Conservation (phyloP, 2,113 vertebrate species). For the Pedionomus torquatus region DNA sequence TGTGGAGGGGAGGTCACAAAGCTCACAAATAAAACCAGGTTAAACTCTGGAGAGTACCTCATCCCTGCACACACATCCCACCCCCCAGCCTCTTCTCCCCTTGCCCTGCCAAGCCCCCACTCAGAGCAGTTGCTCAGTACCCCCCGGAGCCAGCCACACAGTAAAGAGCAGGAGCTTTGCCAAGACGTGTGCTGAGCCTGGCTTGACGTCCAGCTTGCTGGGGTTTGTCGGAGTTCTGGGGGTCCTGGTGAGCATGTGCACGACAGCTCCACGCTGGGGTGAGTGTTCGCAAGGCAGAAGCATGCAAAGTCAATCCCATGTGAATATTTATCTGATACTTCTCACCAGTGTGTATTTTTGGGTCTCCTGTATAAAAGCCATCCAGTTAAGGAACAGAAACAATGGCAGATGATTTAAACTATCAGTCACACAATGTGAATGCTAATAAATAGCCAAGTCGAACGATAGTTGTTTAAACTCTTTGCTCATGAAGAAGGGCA, state of each 20-base stretch:
- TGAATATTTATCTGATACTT: background rate
- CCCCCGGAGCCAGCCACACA: background rate
- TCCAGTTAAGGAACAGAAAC: slow-evolving; percentile 18
- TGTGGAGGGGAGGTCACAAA: background rate
- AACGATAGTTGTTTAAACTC: background rate
- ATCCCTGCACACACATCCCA: background rate
- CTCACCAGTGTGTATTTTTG: slow-evolving; percentile 49
- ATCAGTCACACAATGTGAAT: slow-evolving; percentile 10
- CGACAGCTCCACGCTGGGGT: background rate
- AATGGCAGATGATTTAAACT: slow-evolving; percentile 44
- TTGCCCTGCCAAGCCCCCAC: background rate
- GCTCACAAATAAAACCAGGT: background rate
- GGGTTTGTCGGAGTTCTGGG: background rate
- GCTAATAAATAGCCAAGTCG: background rate
- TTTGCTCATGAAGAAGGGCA: background rate
- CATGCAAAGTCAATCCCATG: background rate
- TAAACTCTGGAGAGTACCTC: background rate
- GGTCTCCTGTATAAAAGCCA: background rate
- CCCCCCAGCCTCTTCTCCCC: too few relatives aligned
- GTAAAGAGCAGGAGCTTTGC: background rate
- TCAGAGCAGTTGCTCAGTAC: background rate
- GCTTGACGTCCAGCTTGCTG: background rate
- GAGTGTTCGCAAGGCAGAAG: background rate
- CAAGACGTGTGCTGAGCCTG: slow-evolving; percentile 4
- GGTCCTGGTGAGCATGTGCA: background rate